Percentiles rank a stretch among this genome's conserved stretches.
These are phyloP conservation scores for Sturnira hondurensis DNA, from an alignment of 2,113 vertebrate species.

Conservation along the genomic window DNA sequence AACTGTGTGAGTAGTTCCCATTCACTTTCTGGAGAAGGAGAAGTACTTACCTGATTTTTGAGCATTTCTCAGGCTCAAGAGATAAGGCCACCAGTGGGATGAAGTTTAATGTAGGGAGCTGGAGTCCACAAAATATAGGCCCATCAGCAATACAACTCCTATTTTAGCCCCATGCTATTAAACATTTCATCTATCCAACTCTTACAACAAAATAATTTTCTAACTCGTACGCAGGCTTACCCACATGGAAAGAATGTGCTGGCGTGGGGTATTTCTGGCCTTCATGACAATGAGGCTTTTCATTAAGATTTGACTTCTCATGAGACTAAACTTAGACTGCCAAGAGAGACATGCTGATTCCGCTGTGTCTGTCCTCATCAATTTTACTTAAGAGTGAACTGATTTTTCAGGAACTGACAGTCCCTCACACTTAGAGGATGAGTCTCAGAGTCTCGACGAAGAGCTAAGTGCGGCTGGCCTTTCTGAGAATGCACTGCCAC, in stretches of 20 bases:
- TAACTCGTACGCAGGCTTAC: neutral
- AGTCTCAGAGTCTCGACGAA: neutral
- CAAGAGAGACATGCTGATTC: neutral
- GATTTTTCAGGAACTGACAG: neutral
- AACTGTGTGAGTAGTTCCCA: neutral
- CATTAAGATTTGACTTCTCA: neutral
- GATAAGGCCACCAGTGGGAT: neutral
- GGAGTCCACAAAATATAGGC: neutral
- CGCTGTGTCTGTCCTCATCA: neutral
- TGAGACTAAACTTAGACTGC: neutral
- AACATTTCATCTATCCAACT: neutral
- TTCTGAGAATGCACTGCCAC: neutral
- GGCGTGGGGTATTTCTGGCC: neutral
- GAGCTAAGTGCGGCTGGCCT: neutral
- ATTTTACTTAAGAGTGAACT: neutral
- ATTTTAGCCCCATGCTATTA: neutral
- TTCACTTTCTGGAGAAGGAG: neutral
- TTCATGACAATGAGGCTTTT: neutral
- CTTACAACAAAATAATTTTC: neutral
- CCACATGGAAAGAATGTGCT: neutral
- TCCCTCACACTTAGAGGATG: neutral
- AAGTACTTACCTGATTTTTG: neutral
- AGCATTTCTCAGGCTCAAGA: neutral
- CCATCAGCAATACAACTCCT: neutral
- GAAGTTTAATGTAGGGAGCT: neutral